These are phyloP conservation scores for Ormia ochracea DNA, from an alignment of 2,888 invertebrate species.

Conservation along the genomic window DNA sequence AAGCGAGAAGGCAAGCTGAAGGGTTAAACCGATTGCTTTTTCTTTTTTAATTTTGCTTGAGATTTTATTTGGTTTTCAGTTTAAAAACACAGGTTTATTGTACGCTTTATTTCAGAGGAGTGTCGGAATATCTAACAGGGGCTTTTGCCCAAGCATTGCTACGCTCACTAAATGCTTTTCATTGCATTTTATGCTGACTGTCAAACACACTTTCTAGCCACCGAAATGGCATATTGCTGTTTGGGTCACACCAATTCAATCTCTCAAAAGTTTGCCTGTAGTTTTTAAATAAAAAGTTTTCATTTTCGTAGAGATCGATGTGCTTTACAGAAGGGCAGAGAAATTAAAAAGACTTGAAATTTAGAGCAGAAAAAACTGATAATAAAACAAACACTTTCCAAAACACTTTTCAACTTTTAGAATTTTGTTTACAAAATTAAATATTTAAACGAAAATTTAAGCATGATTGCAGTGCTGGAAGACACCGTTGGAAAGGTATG, in stretches of 20 bases:
- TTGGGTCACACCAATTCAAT: background rate
- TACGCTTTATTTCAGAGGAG: background rate
- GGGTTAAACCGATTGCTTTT: too few species aligned
- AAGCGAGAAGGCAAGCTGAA: too few species aligned
- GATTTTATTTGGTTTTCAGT: constrained; percentile 21
- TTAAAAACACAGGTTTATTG: constrained; percentile 34
- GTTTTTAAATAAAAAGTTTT: constrained; percentile 6
- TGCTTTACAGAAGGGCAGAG: background rate
- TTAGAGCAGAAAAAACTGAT: background rate
- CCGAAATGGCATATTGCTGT: constrained; percentile 22
- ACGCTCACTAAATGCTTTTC: background rate
- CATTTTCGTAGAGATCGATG: too few species aligned
- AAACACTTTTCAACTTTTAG: background rate
- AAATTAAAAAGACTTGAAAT: background rate
- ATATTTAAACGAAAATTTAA: too few species aligned
- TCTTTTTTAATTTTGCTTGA: background rate
- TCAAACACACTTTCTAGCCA: constrained; percentile 12
- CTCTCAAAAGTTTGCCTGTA: constrained; percentile 33
- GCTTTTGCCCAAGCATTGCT: too few species aligned
- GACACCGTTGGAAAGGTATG: too few species aligned
- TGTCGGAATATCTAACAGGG: too few species aligned
- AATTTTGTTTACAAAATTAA: too few species aligned
- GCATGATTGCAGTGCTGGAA: too few species aligned
- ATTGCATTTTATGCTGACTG: constrained; percentile 32
- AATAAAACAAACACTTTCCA: too few species aligned